phyloP scores from a whole-genome alignment of 2,888 invertebrate species.

The Campoplex capitator region DNA sequence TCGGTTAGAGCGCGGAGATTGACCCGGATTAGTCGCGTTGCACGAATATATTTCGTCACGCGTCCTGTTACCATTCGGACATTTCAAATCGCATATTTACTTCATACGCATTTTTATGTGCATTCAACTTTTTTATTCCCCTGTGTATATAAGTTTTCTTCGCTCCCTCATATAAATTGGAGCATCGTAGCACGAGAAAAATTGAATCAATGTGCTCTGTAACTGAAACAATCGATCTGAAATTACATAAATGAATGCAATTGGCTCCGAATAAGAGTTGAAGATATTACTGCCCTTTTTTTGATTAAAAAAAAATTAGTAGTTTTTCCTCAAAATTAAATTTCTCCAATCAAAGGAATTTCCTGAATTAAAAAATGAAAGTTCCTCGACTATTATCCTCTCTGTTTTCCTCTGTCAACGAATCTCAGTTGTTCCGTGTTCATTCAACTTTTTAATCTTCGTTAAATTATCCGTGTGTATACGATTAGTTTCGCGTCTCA shows the following conservation, averaged over 20 bases:
- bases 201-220: background rate
- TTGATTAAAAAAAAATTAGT: background rate
- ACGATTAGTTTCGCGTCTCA: conserved; percentile 25
- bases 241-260: too few relatives aligned
- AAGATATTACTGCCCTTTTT: background rate
- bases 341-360: background rate
- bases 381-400: background rate
- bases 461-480: background rate
- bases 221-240: background rate
- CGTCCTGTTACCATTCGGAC: conserved; percentile 20
- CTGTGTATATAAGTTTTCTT: background rate
- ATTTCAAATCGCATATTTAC: conserved; percentile 18
- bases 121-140: conserved; percentile 13
- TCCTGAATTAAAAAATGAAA: background rate
- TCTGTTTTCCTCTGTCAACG: background rate
- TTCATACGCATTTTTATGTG: background rate
- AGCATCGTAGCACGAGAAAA: background rate
- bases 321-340: background rate
- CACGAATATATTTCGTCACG: conserved; percentile 50
- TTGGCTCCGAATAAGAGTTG: too few relatives aligned
- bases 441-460: background rate
- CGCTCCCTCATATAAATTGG: background rate
- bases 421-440: background rate
- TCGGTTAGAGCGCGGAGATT: conserved; percentile 43
- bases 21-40: conserved; percentile 57